Evolutionary conservation across 64 coral and sea anemone genomes (phyloP).

Genomic region (Porites lutea): DNA sequence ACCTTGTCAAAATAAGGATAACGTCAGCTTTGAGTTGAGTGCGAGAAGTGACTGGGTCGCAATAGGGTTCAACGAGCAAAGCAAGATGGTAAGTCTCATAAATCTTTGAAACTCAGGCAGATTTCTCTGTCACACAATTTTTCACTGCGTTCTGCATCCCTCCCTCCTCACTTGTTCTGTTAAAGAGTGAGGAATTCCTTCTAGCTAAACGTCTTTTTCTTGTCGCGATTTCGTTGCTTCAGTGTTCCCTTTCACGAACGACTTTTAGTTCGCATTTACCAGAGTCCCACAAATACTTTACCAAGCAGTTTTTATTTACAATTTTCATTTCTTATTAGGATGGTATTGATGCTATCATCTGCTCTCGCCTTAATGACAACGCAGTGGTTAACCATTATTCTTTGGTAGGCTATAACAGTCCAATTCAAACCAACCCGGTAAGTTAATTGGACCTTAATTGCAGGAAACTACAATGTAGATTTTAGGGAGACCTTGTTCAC

Average conservation of each 20-base stretch:
- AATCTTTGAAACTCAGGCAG: background rate
- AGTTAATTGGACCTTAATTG: background rate
- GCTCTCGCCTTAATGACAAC: slow-evolving; percentile 39
- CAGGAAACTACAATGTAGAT: too few species aligned
- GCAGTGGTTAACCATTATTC: slow-evolving; percentile 51
- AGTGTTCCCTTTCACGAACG: too few species aligned
- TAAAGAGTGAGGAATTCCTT: too few species aligned
- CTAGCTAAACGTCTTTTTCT: too few species aligned
- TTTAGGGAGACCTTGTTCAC: too few species aligned
- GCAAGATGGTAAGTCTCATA: slow-evolving; percentile 62
- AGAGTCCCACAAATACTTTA: too few species aligned
- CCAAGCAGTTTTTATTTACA: background rate
- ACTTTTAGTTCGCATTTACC: too few species aligned
- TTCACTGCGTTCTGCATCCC: too few species aligned
- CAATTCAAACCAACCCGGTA: slow-evolving; percentile 68
- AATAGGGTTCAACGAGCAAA: slow-evolving; percentile 61
- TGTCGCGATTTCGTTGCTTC: background rate
- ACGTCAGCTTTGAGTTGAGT: slow-evolving; percentile 71
- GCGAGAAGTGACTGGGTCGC: slow-evolving; percentile 56
- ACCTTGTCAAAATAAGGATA: slow-evolving; percentile 38
- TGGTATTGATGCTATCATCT: slow-evolving; percentile 82
- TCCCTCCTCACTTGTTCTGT: too few species aligned
- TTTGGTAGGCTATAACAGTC: slow-evolving; percentile 54
- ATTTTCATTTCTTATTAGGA: slow-evolving; percentile 18
- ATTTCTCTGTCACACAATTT: too few species aligned